Evolutionary conservation across 2,888 invertebrate species (phyloP).

Genomic region (Cyclophora punctaria): DNA sequence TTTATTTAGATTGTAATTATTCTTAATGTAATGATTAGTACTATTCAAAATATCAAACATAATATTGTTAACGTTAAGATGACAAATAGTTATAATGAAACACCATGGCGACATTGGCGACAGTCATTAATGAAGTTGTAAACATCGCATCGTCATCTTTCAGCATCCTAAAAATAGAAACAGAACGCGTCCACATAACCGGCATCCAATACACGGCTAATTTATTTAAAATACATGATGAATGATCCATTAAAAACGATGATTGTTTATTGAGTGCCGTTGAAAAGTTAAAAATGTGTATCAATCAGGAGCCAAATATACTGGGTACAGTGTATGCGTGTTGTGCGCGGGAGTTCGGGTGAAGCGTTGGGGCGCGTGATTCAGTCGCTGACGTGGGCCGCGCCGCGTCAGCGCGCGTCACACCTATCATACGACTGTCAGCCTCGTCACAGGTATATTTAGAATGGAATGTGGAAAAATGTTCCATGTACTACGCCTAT

Average conservation of each 20-base stretch:
- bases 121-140: no score
- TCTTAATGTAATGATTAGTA: no score
- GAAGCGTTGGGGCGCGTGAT: slow-evolving; percentile 41
- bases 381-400: slow-evolving; percentile 57
- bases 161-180: no score
- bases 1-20: no score
- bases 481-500: slow-evolving; percentile 39
- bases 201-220: not conserved
- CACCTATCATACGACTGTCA: slow-evolving; percentile 24
- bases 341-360: slow-evolving; percentile 1
- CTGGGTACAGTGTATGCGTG: slow-evolving; percentile 5
- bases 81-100: no score
- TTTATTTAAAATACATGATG: not conserved
- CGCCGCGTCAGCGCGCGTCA: slow-evolving; percentile 57
- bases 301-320: slow-evolving; percentile 16
- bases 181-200: slow-evolving; percentile 1
- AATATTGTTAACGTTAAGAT: no score
- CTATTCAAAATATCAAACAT: no score
- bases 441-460: slow-evolving; percentile 62
- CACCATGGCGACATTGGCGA: no score
- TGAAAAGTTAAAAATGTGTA: slow-evolving; percentile 13
- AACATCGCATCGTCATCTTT: no score
- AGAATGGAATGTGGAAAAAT: slow-evolving; percentile 60
- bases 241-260: slow-evolving; percentile 8
- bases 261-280: slow-evolving; percentile 7